These are phyloP conservation scores for Papilio dardanus DNA, from an alignment of 1,140 invertebrate species.

Conservation along the genomic window DNA sequence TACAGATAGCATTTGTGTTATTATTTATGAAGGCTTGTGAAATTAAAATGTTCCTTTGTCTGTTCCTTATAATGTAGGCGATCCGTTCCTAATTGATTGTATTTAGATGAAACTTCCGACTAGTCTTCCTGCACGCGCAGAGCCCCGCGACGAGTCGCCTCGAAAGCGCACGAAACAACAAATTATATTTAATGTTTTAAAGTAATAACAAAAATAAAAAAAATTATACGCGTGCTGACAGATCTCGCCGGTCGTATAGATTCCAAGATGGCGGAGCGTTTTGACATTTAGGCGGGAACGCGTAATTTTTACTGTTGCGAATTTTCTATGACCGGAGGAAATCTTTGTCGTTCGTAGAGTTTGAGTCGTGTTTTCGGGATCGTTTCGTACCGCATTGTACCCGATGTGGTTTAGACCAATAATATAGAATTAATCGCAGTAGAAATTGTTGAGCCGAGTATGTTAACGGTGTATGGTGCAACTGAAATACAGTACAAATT, in stretches of 20 bases:
- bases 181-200: conserved; percentile 82
- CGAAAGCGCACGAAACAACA: conserved; percentile 73
- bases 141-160: conserved; percentile 53
- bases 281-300: conserved; percentile 58
- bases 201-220: conserved; percentile 77
- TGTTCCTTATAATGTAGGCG: conserved; percentile 40
- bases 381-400: conserved; percentile 65
- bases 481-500: conserved; percentile 78
- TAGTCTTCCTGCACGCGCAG: conserved; percentile 69
- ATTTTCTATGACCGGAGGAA: conserved; percentile 46
- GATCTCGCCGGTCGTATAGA: conserved; percentile 50
- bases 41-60: conserved; percentile 44
- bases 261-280: conserved; percentile 59
- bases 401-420: conserved; percentile 60
- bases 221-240: conserved; percentile 65
- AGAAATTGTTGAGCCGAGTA: conserved; percentile 65
- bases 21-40: conserved; percentile 6
- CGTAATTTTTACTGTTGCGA: conserved; percentile 69
- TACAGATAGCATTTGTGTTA: not conserved
- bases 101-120: conserved; percentile 62
- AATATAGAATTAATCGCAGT: conserved; percentile 61
- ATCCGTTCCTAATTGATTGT: conserved; percentile 36
- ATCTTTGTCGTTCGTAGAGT: conserved; percentile 63
- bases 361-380: conserved; percentile 72
- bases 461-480: conserved; percentile 69